These are phyloP conservation scores for Asobara japonica DNA, from an alignment of 1,140 invertebrate species.

Conservation along the genomic window DNA sequence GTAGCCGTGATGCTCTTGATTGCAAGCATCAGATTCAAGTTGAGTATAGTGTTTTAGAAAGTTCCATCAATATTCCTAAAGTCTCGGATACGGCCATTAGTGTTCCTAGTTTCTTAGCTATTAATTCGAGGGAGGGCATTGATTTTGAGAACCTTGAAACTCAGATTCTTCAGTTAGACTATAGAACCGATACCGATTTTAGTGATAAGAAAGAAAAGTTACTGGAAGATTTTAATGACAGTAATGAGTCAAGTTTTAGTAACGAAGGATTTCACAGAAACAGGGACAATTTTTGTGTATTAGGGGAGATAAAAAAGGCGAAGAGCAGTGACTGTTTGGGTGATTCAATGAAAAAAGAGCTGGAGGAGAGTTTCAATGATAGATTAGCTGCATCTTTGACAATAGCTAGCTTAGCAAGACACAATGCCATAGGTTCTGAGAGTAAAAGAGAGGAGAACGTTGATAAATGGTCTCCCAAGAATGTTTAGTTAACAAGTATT, in stretches of 20 bases:
- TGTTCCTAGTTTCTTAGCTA: slow-evolving; percentile 55
- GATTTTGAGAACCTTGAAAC: slow-evolving; percentile 62
- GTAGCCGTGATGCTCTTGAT: slow-evolving; percentile 58
- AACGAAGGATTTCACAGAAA: slow-evolving; percentile 40
- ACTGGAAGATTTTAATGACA: slow-evolving; percentile 47
- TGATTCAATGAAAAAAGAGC: slow-evolving; percentile 39
- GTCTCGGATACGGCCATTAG: slow-evolving; percentile 38
- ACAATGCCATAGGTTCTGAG: slow-evolving; percentile 39
- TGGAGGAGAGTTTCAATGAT: slow-evolving; percentile 41
- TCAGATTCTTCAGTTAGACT: slow-evolving; percentile 41
- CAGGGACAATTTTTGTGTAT: slow-evolving; percentile 32
- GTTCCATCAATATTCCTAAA: slow-evolving; percentile 46
- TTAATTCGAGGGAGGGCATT: slow-evolving; percentile 60
- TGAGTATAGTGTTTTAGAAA: slow-evolving; percentile 51
- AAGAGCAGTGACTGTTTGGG: slow-evolving; percentile 50
- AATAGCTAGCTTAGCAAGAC: slow-evolving; percentile 34
- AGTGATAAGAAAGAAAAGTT: too few relatives aligned
- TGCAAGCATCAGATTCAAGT: slow-evolving; percentile 48
- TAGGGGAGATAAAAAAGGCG: slow-evolving; percentile 39
- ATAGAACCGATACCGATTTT: not conserved
- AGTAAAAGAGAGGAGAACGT: slow-evolving; percentile 8
- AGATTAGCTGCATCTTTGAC: slow-evolving; percentile 37
- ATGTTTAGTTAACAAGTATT: not conserved
- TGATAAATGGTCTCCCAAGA: not conserved
- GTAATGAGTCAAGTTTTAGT: slow-evolving; percentile 41